phyloP scores from a whole-genome alignment of 2,797 vertebrate genomes.

The Tenualosa thibaudeaui region DNA sequence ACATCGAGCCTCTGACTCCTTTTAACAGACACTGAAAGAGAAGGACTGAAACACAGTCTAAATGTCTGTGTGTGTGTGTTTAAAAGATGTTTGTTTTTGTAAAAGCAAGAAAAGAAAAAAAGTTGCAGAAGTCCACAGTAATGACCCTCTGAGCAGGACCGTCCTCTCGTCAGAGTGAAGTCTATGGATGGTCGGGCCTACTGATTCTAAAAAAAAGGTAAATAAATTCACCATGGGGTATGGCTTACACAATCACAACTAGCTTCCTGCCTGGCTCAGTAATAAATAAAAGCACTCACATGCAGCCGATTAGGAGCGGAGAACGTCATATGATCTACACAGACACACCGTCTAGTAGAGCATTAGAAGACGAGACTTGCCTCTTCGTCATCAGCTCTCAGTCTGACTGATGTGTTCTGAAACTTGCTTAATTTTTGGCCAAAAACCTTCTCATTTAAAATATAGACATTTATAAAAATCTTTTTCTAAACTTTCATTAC shows the following conservation, averaged over 20 bases:
- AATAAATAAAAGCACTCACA: background rate
- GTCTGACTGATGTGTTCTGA: background rate
- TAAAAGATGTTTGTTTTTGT: background rate
- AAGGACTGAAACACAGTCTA: background rate
- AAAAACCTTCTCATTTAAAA: background rate
- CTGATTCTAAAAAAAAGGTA: background rate
- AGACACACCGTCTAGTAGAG: background rate
- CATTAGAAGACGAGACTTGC: background rate
- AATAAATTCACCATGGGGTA: background rate
- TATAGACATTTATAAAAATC: background rate
- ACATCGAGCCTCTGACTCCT: background rate
- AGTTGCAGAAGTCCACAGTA: constrained; percentile 2
- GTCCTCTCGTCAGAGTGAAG: too few relatives aligned
- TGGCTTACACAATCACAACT: constrained; percentile 1
- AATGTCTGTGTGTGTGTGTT: background rate
- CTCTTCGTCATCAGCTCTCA: background rate
- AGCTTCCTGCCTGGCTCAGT: constrained; percentile 11
- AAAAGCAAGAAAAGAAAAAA: background rate
- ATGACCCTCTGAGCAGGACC: too few relatives aligned
- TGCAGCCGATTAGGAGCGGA: background rate
- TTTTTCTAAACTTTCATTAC: background rate
- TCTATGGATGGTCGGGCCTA: too few relatives aligned
- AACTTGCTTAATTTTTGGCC: background rate
- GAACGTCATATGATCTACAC: background rate
- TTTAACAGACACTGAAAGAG: background rate